Base-by-base conservation (phyloP, 2,797 vertebrate genomes). In the Linurgus olivaceus region DNA sequence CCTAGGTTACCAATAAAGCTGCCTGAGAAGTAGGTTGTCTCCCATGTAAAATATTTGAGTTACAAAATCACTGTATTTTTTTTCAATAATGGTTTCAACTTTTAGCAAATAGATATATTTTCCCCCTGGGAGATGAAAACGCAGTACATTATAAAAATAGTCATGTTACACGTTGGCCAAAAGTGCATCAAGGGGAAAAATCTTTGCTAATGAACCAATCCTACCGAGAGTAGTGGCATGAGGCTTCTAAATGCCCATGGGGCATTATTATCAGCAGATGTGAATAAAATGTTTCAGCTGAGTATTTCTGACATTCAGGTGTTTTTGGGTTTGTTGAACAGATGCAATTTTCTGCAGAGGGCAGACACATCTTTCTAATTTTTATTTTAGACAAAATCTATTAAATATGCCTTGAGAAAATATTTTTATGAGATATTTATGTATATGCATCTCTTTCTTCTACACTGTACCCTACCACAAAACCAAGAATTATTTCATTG, bases 141-240 rank as follows among this genome's bases (percentile, higher is more conserved):
- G 76, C 77, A 74, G 26, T 59, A 63, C n/a, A 66, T 52, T 63
- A 42, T 70, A 93, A 93, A 94, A 83, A 74, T 24, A 81, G 51
- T 84, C 54, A 37, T 76, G 66, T 81, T 85, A 82, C 16, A 73
- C 86, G 37, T 84, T 87, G 86, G 63, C 61, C 81, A 93, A 89
- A 94, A 93, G 74, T 91, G 74, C 86, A 91, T 67, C 86, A 92
- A 91, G 88, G 33, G 77, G 71, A 82, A 94, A 95, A 92, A 94
- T 86, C 67, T 94, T 94, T 87, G 48, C 86, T 95, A 95, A 96
- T 91, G 88, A 96, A 82, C 29, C 67, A 84, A 91, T 91, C 59
- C 88, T 66, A 89, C 52, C 59, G 86, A 87, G 93, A 95, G 24
- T 58, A 95, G 84, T 92, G 71, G 40, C 67, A 89, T 85, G 71